A percentile compares a stretch with the other conserved stretches of the same genome.
Conservation (phyloP, 2,888 invertebrate genomes). For the Hecatera dysodea region DNA sequence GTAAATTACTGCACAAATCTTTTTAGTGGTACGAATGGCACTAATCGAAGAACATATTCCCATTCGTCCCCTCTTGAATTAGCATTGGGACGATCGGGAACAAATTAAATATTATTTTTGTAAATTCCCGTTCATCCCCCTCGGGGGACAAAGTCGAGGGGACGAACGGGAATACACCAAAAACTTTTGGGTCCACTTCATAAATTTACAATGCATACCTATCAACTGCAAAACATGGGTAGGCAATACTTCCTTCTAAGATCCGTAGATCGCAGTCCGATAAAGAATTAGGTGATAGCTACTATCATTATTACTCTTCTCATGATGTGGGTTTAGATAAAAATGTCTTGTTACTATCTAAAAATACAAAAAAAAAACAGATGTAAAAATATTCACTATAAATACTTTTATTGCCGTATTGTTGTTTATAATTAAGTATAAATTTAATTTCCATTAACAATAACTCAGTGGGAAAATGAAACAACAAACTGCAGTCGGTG, state of each 20-base stretch:
- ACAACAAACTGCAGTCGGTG: slow-evolving; percentile 19
- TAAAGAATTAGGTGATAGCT: slow-evolving; percentile 15
- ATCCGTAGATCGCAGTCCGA: background rate
- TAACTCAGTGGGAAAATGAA: slow-evolving; percentile 20
- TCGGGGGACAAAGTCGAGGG: no score
- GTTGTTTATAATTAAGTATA: slow-evolving; percentile 6
- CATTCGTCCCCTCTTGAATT: no score
- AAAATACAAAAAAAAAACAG: slow-evolving; percentile 25
- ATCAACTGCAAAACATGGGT: background rate
- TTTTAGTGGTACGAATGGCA: no score
- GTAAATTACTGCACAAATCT: no score
- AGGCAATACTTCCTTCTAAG: background rate
- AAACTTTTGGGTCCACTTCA: background rate
- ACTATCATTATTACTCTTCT: slow-evolving; percentile 29
- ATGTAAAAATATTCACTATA: slow-evolving; percentile 18
- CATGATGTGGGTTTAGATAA: slow-evolving; percentile 31
- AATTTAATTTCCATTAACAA: slow-evolving; percentile 4
- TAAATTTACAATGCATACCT: background rate
- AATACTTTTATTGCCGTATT: slow-evolving; percentile 20
- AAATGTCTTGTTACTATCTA: slow-evolving; percentile 18
- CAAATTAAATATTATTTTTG: no score
- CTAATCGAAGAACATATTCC: no score
- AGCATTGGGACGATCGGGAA: no score
- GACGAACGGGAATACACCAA: no score
- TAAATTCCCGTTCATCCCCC: no score